phyloP scores from a whole-genome alignment of 2,888 invertebrate species.

The Volucella bombylans region DNA sequence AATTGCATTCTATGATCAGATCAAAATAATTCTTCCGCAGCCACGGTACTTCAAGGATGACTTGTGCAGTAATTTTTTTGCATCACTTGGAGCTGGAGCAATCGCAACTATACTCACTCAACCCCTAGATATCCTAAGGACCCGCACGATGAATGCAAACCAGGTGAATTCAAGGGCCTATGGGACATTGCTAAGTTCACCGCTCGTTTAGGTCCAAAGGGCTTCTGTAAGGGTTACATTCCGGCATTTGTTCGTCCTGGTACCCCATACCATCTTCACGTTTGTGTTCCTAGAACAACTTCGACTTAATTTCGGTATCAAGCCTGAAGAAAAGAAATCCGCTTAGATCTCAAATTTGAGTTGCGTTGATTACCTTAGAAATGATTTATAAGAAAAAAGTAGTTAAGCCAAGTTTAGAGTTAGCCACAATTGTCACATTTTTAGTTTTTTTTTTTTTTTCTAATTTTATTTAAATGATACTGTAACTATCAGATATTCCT shows the following conservation, averaged over 20 bases:
- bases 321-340: conserved; percentile 30
- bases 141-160: conserved; percentile 98
- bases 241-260: no score
- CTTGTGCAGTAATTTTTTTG: no score
- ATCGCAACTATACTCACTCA: conserved; percentile 89
- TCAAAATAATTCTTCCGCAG: no score
- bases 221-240: no score
- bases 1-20: conserved; percentile 97
- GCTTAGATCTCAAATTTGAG: conserved; percentile 20
- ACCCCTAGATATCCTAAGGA: conserved; percentile 98
- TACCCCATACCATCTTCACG: conserved; percentile 97
- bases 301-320: conserved; percentile 89
- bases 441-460: conserved; percentile 45
- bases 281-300: conserved; percentile 98
- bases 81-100: conserved; percentile 91
- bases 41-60: no score
- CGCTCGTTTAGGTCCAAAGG: conserved; percentile 93
- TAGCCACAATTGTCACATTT: conserved; percentile 27
- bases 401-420: conserved; percentile 15
- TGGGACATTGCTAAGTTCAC: conserved; percentile 90
- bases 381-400: neutral
- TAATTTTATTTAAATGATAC: conserved; percentile 17
- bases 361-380: neutral
- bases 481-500: conserved; percentile 63
- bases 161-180: conserved; percentile 92